Base-by-base conservation (phyloP, 1,140 invertebrate species). In the Drosophila mayri region DNA sequence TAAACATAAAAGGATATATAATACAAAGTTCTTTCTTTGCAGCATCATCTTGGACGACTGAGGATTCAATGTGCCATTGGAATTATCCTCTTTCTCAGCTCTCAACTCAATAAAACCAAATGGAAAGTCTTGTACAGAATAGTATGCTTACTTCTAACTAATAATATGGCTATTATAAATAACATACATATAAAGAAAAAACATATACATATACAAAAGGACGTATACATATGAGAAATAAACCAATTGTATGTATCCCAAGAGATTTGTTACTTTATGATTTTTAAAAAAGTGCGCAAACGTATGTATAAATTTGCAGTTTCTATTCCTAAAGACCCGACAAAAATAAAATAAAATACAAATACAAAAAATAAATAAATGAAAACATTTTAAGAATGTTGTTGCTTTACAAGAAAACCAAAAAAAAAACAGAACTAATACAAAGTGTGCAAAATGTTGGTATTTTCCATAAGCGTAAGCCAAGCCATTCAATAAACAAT, bases 141-240 rank as follows among this genome's bases (percentile, higher is more conserved):
- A 87, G 72, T 78, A 88, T 88, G 84, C 84, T 87, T 87, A 87
- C 65, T 84, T 88, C 80, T 88, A 81, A 80, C 79, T 76, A 49
- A 81, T 71, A 83, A 84, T 83, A 78, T 88, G 84, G 84, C 84
- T 83, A 87, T 66, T 73, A 87, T 74, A 83, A 76, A 87, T 82
- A 81, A 74, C 49, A 79, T 62, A 81, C 14, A 70, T 30, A 50
- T 44, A 76, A 35, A 59, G 41, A 65, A 59, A 20, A 28, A 25
- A 40, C 16, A 35, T 58, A 70, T 44, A 49, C 49, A 79, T 59
- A 81, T 60, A 80, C 71, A 79, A n/a, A 11, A 22, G 46, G 28
- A 38, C 59, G 35, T 58, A 61, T 76, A 70, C 73, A 77, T 67
- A 64, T 79, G 64, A 62, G 46, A 63, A 55, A 72, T 71, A 78